A percentile compares a stretch with the other conserved stretches of the same genome.
Conservation (phyloP, 2,113 vertebrate species). For the Echinops telfairi region DNA sequence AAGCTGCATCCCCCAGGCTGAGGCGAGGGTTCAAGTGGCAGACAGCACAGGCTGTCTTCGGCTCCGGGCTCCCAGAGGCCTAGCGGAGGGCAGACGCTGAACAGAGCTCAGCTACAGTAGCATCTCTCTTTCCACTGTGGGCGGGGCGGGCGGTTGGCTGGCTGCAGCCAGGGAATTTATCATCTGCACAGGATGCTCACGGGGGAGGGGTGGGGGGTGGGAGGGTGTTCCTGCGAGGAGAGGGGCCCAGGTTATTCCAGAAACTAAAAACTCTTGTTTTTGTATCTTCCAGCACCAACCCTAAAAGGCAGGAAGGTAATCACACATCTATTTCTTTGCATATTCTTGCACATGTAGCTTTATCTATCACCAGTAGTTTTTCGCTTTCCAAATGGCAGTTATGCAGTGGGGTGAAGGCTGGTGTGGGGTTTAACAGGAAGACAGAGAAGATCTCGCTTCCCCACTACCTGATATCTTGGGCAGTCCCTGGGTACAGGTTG, state of each 20-base stretch:
- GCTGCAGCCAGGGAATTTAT: constrained; percentile 65
- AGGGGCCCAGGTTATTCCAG: constrained; percentile 45
- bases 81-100: constrained; percentile 75
- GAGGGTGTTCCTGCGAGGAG: constrained; percentile 44
- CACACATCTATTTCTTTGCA: constrained; percentile 52
- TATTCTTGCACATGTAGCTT: constrained; percentile 72
- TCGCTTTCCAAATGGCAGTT: constrained; percentile 84
- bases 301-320: constrained; percentile 80
- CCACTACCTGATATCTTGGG: background rate
- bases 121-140: constrained; percentile 71
- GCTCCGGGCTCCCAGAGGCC: constrained; percentile 80
- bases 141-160: background rate
- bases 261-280: constrained; percentile 72
- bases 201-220: background rate
- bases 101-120: constrained; percentile 84
- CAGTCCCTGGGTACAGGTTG: background rate
- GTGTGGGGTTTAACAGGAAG: constrained; percentile 82
- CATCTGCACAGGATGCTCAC: constrained; percentile 74
- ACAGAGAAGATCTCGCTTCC: constrained; percentile 77
- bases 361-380: constrained; percentile 87
- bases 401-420: constrained; percentile 81
- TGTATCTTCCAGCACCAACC: constrained; percentile 84
- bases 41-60: constrained; percentile 77
- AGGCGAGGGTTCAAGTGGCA: constrained; percentile 64
- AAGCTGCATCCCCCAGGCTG: constrained; percentile 12